Evolutionary conservation across 1,140 invertebrate genomes (phyloP), one percentile per base, ranked within the genome.

Genomic region (Parasteatoda tepidariorum): DNA sequence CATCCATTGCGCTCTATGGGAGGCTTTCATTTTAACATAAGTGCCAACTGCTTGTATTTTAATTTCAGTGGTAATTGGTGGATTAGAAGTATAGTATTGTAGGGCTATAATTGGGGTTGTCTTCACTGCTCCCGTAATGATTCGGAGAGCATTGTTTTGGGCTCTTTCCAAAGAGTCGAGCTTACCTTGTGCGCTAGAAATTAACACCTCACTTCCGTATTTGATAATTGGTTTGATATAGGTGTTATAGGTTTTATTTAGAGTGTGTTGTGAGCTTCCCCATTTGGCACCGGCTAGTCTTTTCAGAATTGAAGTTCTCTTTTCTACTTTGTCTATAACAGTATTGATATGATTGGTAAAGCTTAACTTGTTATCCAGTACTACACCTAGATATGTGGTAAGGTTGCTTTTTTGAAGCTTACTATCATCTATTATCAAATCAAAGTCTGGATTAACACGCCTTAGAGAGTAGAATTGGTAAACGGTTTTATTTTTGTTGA

Each of bases 201-300:
- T 22, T 6, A 71, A 15, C 11, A 26, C 11, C 0, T 71, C 67
- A 38, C 34, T 48, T 13, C 34, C 33, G 1, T 48, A 48, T 7
- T 9, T 71, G 1, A 71, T 11, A 6, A 55, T 26, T 2, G 41
- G 48, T 30, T 55, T 55, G 2, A 73, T 30, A 55, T 55, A 73
- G 2, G 41, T 57, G 9, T 73, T 73, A 9, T 55, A 73, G 2
- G 41, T 73, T 31, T 0, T 31, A 73, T 73, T 73, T 3, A 73
- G n/a, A 24, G 38, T 73, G 15, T 54, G 2, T 73, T 57, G 22
- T 4, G 15, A 30, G 13, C 70, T 28, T 55, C 41, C 41, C 48
- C 41, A 73, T 55, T 73, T 54, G 70, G 41, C 13, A 26, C 70
- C 70, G n/a, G 70, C 31, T 30, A 73, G 30, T 54, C 41, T 57